Evolutionary conservation across 2,888 invertebrate species (phyloP).

Genomic region (Drosophila nr. medialis): DNA sequence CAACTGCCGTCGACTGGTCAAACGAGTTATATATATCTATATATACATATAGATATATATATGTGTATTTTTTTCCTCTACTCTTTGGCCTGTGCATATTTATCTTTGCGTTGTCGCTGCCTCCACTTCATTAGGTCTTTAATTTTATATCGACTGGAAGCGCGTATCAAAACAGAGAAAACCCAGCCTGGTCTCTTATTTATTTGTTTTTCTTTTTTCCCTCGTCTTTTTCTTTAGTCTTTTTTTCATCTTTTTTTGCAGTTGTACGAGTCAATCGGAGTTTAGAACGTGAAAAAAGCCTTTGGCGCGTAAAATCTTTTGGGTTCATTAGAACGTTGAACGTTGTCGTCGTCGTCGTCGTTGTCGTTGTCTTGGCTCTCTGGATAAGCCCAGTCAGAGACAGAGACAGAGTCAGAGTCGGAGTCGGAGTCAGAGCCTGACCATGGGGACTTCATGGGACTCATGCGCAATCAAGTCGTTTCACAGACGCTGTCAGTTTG

Average conservation of each 20-base stretch:
- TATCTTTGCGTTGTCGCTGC: slow-evolving; percentile 77
- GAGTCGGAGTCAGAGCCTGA: slow-evolving; percentile 11
- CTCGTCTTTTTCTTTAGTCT: not conserved
- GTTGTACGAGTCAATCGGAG: slow-evolving; percentile 51
- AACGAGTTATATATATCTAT: slow-evolving; percentile 64
- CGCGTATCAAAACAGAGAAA: slow-evolving; percentile 77
- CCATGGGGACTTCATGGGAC: slow-evolving; percentile 47
- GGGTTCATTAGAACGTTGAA: slow-evolving; percentile 81
- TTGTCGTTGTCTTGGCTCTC: not conserved
- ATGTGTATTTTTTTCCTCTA: slow-evolving; percentile 9
- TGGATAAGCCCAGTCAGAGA: slow-evolving; percentile 25
- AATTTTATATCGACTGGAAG: slow-evolving; percentile 76
- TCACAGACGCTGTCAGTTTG: slow-evolving; percentile 74
- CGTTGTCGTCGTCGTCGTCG: slow-evolving; percentile 52
- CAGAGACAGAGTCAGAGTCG: slow-evolving; percentile 1
- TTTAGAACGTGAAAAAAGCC: slow-evolving; percentile 68
- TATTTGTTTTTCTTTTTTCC: not conserved
- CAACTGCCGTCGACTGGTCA: slow-evolving; percentile 70
- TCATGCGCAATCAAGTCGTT: slow-evolving; percentile 77
- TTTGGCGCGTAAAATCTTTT: slow-evolving; percentile 80
- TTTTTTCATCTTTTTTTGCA: slow-evolving; percentile 49
- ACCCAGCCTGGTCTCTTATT: slow-evolving; percentile 50
- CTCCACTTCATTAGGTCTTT: slow-evolving; percentile 80
- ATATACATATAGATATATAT: slow-evolving; percentile 8
- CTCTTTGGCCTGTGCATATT: slow-evolving; percentile 67